phyloP scores from a whole-genome alignment of 2,113 vertebrate species.

The Macaca nemestrina region DNA sequence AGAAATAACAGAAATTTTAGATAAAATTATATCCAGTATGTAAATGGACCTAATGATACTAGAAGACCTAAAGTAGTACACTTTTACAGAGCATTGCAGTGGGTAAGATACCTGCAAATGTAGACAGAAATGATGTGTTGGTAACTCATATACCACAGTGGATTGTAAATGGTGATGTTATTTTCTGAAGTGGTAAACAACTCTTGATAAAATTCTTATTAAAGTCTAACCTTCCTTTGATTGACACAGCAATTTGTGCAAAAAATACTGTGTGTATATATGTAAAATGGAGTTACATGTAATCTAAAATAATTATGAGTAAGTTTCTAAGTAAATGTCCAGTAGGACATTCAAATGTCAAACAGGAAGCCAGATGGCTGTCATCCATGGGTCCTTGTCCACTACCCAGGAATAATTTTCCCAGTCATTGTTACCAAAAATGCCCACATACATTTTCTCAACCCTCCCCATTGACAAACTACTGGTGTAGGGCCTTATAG shows the following conservation, averaged over 20 bases:
- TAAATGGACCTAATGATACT: background rate
- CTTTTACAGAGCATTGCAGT: background rate
- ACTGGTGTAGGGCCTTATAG: background rate
- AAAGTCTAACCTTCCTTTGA: background rate
- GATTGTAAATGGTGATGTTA: background rate
- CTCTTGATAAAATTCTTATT: background rate
- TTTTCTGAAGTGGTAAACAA: background rate
- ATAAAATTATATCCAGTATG: background rate
- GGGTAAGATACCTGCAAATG: background rate
- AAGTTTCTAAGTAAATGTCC: background rate
- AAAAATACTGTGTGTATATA: background rate
- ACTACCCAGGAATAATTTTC: background rate
- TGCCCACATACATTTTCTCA: background rate
- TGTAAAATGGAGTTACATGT: background rate
- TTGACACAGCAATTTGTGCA: background rate
- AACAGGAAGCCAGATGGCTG: background rate
- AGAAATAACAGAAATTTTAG: background rate
- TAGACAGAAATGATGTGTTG: background rate
- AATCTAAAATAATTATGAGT: background rate
- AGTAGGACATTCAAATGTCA: background rate
- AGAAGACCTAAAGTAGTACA: background rate
- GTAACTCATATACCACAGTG: background rate
- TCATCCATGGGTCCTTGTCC: background rate
- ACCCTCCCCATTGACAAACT: background rate
- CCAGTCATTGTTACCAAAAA: background rate